Conservation (phyloP, 2,797 vertebrate genomes). For the Periophthalmus magnuspinnatus region DNA sequence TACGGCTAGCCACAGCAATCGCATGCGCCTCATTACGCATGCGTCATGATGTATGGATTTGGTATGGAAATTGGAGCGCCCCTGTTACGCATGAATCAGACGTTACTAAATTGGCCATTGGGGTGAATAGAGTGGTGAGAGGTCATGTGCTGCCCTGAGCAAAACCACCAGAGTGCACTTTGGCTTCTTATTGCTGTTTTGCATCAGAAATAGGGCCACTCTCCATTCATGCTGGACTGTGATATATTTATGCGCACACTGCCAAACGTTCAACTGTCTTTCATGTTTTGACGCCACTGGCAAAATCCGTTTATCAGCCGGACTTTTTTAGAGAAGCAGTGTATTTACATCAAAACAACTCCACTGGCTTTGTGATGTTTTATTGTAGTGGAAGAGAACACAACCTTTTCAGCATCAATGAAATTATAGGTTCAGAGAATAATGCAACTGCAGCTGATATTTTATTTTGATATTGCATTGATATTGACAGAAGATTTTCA, state of each 20-base stretch:
- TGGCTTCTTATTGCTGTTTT: conserved; percentile 8
- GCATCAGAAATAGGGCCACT: conserved; percentile 1
- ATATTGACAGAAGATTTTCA: no score
- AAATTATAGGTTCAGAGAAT: neutral
- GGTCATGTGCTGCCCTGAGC: conserved; percentile 52
- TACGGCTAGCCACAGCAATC: conserved; percentile 55
- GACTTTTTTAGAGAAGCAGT: conserved; percentile 10
- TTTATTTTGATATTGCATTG: neutral
- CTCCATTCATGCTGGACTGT: conserved; percentile 3
- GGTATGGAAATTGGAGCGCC: conserved; percentile 28
- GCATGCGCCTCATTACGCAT: conserved; percentile 39
- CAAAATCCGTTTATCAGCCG: conserved; percentile 34
- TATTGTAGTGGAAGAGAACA: neutral
- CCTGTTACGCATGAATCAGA: conserved; percentile 22
- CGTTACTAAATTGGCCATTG: conserved; percentile 25
- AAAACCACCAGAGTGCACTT: conserved; percentile 13
- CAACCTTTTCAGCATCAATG: neutral
- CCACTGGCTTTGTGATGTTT: conserved; percentile 25
- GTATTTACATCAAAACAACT: conserved; percentile 39
- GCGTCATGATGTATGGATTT: conserved; percentile 34
- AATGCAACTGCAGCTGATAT: neutral
- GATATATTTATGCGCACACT: conserved; percentile 13
- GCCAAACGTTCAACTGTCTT: conserved; percentile 13
- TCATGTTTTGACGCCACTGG: conserved; percentile 34
- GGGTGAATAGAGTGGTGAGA: conserved; percentile 22